Base-by-base conservation (phyloP, 2,113 vertebrate species). In the Lipotes vexillifer region DNA sequence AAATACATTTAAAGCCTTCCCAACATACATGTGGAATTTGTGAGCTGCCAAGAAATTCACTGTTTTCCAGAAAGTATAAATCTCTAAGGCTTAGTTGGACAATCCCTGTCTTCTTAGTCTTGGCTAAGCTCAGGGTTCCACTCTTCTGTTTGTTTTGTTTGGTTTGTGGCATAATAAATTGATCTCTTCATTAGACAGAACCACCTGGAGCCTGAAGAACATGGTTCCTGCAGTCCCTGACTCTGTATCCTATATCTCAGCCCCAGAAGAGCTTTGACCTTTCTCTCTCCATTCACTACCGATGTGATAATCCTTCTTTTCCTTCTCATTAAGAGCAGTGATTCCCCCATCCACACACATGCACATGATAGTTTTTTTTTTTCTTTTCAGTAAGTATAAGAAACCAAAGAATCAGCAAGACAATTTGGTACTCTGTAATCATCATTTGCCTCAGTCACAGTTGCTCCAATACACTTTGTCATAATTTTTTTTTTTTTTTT, bases 101-200 rank as follows among this genome's bases (percentile, higher is more conserved):
- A 93, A 57, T 59, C 13, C 13, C 44, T 86, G 23, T 75, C 46
- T 91, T 77, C 68, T 96, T 75, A 82, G 52, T 88, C 38, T 93
- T 96, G 77, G 38, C 17, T 36, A 52, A 36, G 13, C 20, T 81
- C 71, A 82, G n/a, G 12, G 14, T 55, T 93, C 23, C 25, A 90
- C 18, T 49, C 20, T 72, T 89, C 15, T 20, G 31, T 69, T 90
- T 83, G 38, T 77, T 92, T 92, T 80, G 20, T 82, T 87, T 90
- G 92, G 44, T 92, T 57, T 75, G n/a, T 61, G 27, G 25, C n/a
- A 90, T 92, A 61, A 90, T 88, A 21, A 87, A 88, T 88, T 90
- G 69, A 88, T 95, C 20, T 93, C 86, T 97, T 93, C 82, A 95
- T 93, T 96, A 93, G 85, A 13, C n/a, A 69, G 55, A 95, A 75